phyloP scores from a whole-genome alignment of 1,140 invertebrate species.

The Orchesella cincta region DNA sequence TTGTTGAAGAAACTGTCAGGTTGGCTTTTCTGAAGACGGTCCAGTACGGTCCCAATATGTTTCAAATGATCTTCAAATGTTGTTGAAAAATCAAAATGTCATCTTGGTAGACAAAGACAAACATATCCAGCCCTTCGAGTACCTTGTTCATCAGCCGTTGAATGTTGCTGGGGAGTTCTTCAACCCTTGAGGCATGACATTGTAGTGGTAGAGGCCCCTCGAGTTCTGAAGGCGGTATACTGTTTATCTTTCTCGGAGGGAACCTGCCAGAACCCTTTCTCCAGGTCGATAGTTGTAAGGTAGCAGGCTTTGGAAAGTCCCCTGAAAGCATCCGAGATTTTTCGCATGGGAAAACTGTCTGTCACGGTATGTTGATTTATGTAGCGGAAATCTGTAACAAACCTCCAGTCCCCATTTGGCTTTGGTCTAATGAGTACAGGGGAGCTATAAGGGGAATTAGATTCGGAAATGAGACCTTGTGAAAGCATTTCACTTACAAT shows the following conservation, averaged over 20 bases:
- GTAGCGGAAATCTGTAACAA: conserved; percentile 28
- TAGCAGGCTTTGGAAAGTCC: conserved; percentile 28
- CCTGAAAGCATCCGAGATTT: conserved; percentile 8
- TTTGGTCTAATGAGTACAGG: conserved; percentile 30
- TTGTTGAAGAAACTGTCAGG: too few relatives aligned
- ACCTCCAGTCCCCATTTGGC: conserved; percentile 24
- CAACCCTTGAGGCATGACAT: conserved; percentile 58
- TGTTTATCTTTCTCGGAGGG: background rate
- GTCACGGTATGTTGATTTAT: conserved; percentile 31
- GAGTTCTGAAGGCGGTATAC: conserved; percentile 53
- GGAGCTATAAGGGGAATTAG: conserved; percentile 21
- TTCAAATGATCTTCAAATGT: too few relatives aligned
- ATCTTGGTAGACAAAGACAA: background rate
- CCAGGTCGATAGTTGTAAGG: conserved; percentile 28
- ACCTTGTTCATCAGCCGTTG: conserved; percentile 59
- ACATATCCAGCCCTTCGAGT: conserved; percentile 40
- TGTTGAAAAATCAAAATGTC: too few relatives aligned
- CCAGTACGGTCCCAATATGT: too few relatives aligned
- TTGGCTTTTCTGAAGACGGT: too few relatives aligned
- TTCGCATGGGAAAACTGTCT: conserved; percentile 34
- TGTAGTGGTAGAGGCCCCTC: conserved; percentile 55
- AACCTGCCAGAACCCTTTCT: conserved; percentile 39
- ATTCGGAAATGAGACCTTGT: conserved; percentile 14
- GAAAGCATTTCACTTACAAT: conserved; percentile 27
- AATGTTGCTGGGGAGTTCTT: conserved; percentile 58